Base-by-base conservation (phyloP, 1,140 invertebrate species). In the Cotesia vestalis region DNA sequence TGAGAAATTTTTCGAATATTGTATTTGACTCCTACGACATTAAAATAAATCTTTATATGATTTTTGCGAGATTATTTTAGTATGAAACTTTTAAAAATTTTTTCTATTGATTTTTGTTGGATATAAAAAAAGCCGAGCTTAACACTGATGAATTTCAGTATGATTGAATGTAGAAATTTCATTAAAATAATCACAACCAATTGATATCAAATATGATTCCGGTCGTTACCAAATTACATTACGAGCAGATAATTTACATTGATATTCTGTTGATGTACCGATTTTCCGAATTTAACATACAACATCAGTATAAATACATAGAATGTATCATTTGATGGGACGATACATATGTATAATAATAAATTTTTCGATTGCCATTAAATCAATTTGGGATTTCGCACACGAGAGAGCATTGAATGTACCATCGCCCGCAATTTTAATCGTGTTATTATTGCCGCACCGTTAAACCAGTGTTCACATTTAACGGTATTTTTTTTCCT, bases 341-440 rank as follows among this genome's bases (percentile, higher is more conserved):
- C 51, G 40, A 59, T 34, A 63, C 11, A 20, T 35, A 35, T 20
- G 61, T 8, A 46, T 11, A 46, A 12, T 53, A 61, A 66, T 71
- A 71, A 61, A 63, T 71, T 66, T 66, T 59, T 40, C 51, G 36
- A 53, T 57, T 11, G 35, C 69, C 52, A 57, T 71, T 71, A 55
- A 71, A 66, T 71, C 51, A 71, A 59, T 71, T 71, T 61, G 57
- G 60, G 59, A 71, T 71, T 71, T 71, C 63, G 61, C 46, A 71
- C 61, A 27, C 69, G 36, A 52, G 35, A 53, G 57, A 38, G 61
- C 59, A 60, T 61, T 46, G 55, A 40, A 60, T 61, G 57, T 60
- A 36, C 35, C 55, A 38, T 52, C 53, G 6, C 38, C 20, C 20
- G 34, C 51, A 55, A 63, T 51, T 71, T 71, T 55, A 70, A 66